Evolutionary conservation across 2,888 invertebrate species (phyloP).

Genomic region (Hoplodrina ambigua): DNA sequence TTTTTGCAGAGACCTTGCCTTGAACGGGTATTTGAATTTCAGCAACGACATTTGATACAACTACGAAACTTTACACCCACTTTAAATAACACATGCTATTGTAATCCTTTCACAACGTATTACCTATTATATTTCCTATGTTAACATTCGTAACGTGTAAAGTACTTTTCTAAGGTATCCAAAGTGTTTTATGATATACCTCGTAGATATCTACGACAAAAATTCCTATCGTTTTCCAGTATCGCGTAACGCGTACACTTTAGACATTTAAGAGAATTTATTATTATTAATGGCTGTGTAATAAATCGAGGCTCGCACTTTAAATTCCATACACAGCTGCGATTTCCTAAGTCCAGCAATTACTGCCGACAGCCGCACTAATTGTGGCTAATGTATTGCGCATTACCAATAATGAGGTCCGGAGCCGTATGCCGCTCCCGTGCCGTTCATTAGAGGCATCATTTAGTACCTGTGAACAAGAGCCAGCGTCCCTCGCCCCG

Average conservation of each 20-base stretch:
- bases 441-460: slow-evolving; percentile 76
- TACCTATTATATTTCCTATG: slow-evolving; percentile 34
- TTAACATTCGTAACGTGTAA: slow-evolving; percentile 26
- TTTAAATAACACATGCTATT: slow-evolving; percentile 52
- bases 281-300: slow-evolving; percentile 47
- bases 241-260: slow-evolving; percentile 46
- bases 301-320: slow-evolving; percentile 47
- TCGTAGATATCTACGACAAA: slow-evolving; percentile 20
- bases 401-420: slow-evolving; percentile 72
- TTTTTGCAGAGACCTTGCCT: slow-evolving; percentile 83
- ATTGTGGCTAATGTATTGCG: slow-evolving; percentile 71
- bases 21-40: slow-evolving; percentile 82
- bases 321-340: slow-evolving; percentile 60
- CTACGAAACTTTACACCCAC: slow-evolving; percentile 74
- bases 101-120: slow-evolving; percentile 45
- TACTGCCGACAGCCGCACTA: slow-evolving; percentile 63
- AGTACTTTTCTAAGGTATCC: slow-evolving; percentile 47
- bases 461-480: slow-evolving; percentile 68
- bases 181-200: slow-evolving; percentile 48
- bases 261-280: slow-evolving; percentile 55
- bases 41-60: slow-evolving; percentile 80
- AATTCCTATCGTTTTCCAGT: slow-evolving; percentile 45
- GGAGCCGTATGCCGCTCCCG: slow-evolving; percentile 64
- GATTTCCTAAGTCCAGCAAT: slow-evolving; percentile 63
- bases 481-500: slow-evolving; percentile 53